A percentile compares a stretch with the other conserved stretches of the same genome.
phyloP scores from a whole-genome alignment of 2,888 invertebrate species.

The Drosophila rellima region DNA sequence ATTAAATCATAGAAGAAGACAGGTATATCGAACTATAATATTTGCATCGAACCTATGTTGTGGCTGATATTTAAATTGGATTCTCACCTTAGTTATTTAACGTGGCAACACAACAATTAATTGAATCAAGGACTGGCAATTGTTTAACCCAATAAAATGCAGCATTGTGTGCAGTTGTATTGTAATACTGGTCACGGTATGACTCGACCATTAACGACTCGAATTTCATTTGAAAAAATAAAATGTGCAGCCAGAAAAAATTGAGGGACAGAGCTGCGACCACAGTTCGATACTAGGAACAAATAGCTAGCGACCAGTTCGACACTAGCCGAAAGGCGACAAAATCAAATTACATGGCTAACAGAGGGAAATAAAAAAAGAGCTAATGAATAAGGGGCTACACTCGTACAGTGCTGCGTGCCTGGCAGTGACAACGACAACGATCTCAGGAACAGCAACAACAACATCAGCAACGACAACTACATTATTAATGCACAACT shows the following conservation, averaged over 20 bases:
- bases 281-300: constrained; percentile 55
- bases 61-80: constrained; percentile 13
- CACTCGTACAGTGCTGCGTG: constrained; percentile 1
- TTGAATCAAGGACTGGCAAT: constrained; percentile 49
- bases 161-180: constrained; percentile 20
- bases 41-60: constrained; percentile 4
- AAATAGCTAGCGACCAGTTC: constrained; percentile 34
- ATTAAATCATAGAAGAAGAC: background rate
- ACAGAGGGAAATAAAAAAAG: constrained; percentile 14
- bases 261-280: constrained; percentile 42
- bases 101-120: constrained; percentile 28
- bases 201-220: constrained; percentile 28
- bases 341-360: constrained; percentile 52
- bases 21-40: background rate
- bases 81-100: constrained; percentile 24
- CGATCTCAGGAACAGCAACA: constrained; percentile 47
- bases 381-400: background rate
- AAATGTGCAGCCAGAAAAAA: constrained; percentile 47
- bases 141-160: constrained; percentile 39
- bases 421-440: constrained; percentile 29
- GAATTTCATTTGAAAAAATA: constrained; percentile 16
- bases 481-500: constrained; percentile 80
- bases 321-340: constrained; percentile 31
- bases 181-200: background rate
- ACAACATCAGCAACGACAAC: constrained; percentile 56